Evolutionary conservation across 2,888 invertebrate genomes (phyloP).

Genomic region (Hypsopygia costalis): DNA sequence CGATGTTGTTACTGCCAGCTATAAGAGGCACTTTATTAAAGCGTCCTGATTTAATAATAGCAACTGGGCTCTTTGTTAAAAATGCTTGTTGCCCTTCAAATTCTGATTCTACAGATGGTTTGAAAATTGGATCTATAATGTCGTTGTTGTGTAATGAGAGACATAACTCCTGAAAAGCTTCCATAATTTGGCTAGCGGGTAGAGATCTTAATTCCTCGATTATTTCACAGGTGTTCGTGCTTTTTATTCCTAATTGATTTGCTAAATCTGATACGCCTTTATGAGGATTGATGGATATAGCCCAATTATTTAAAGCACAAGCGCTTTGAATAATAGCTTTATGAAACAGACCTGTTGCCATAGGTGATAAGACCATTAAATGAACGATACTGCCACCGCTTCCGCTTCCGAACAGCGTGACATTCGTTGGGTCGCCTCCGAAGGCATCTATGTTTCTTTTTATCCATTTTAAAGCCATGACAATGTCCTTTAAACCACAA

Average conservation of each 20-base stretch:
- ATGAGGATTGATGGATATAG: conserved; percentile 53
- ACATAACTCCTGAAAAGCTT: conserved; percentile 29
- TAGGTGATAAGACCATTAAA: conserved; percentile 68
- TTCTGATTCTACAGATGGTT: conserved; percentile 65
- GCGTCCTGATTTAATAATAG: conserved; percentile 60
- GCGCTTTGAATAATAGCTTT: conserved; percentile 70
- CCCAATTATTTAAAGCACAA: conserved; percentile 64
- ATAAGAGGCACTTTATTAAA: conserved; percentile 68
- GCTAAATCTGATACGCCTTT: conserved; percentile 46
- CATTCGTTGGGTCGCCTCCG: conserved; percentile 68
- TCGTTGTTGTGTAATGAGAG: conserved; percentile 26
- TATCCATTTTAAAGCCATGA: conserved; percentile 67
- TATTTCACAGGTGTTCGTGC: conserved; percentile 42
- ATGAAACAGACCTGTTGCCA: conserved; percentile 68
- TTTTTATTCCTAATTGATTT: conserved; percentile 45
- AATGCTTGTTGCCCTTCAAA: conserved; percentile 66
- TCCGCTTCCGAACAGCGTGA: conserved; percentile 71
- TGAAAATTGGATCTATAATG: conserved; percentile 50
- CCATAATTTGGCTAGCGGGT: conserved; percentile 45
- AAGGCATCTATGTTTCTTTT: conserved; percentile 59
- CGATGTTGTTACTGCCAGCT: conserved; percentile 63
- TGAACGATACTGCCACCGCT: conserved; percentile 70
- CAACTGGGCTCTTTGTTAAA: conserved; percentile 54
- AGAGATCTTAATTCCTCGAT: conserved; percentile 50
- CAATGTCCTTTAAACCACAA: conserved; percentile 66